Evolutionary conservation across 2,888 invertebrate species (phyloP).

Genomic region (Lasioglossum oenotherae): DNA sequence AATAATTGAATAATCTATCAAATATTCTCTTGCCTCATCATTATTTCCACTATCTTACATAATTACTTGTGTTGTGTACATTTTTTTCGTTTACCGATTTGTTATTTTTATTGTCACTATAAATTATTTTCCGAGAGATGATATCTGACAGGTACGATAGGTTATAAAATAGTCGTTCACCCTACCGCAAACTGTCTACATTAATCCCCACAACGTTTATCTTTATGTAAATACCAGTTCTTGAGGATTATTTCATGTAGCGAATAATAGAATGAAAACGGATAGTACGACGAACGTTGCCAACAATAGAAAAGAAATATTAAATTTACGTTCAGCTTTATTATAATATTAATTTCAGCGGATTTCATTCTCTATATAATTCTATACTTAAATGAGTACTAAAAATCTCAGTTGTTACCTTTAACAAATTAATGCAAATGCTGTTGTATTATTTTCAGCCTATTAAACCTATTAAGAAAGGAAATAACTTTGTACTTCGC

Average conservation of each 20-base stretch:
- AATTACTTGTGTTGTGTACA: too few relatives aligned
- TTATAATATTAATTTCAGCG: not conserved
- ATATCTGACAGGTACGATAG: too few relatives aligned
- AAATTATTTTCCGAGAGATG: too few relatives aligned
- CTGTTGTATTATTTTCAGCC: too few relatives aligned
- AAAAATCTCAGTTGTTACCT: not conserved
- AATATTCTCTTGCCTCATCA: too few relatives aligned
- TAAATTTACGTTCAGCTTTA: too few relatives aligned
- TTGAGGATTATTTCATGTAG: not conserved
- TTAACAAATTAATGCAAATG: not conserved
- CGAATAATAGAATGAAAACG: not conserved
- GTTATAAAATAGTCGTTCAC: not conserved
- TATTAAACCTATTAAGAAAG: too few relatives aligned
- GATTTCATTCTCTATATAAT: not conserved
- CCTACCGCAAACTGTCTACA: not conserved
- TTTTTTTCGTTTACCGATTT: too few relatives aligned
- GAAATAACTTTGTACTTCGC: too few relatives aligned
- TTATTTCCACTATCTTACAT: too few relatives aligned
- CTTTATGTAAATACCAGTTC: not conserved
- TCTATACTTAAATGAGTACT: not conserved
- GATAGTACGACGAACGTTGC: not conserved
- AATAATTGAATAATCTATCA: too few relatives aligned
- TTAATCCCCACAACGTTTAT: not conserved
- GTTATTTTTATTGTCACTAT: too few relatives aligned
- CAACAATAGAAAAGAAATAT: not conserved